These are phyloP conservation scores for Picus viridis DNA, from an alignment of 2,797 vertebrate species.

Conservation along the genomic window DNA sequence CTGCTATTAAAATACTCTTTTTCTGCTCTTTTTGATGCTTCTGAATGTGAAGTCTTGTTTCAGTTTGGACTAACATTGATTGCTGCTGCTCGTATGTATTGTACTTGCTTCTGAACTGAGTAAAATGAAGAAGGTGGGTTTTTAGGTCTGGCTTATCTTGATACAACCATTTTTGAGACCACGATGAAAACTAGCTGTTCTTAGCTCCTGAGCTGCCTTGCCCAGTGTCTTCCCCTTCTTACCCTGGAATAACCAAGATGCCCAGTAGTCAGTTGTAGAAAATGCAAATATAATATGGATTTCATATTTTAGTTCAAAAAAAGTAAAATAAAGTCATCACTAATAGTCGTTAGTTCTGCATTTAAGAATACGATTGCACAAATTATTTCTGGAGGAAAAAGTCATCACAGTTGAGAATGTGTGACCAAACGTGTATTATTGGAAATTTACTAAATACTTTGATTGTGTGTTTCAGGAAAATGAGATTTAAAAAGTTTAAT, in stretches of 20 bases:
- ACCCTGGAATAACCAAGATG: not conserved
- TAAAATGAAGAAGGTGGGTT: not conserved
- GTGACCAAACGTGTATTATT: not conserved
- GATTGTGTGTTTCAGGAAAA: not conserved
- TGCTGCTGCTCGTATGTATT: not conserved
- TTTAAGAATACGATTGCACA: not conserved
- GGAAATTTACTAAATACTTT: not conserved
- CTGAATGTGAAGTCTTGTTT: not conserved
- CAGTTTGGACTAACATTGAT: not conserved
- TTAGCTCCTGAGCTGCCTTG: not conserved
- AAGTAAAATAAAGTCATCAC: not conserved
- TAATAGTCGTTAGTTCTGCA: not conserved
- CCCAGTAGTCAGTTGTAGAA: not conserved
- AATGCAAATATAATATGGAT: not conserved
- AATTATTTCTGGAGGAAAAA: not conserved
- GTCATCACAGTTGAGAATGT: not conserved
- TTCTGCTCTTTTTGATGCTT: not conserved
- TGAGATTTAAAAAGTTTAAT: not conserved
- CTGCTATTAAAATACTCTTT: not conserved
- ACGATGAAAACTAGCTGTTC: not conserved
- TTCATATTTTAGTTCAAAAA: not conserved
- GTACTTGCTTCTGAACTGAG: not conserved
- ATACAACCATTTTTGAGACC: not conserved
- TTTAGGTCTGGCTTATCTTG: not conserved
- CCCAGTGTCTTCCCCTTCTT: not conserved